Percentiles rank a stretch among this genome's conserved stretches.
These are phyloP conservation scores for Catocala nupta DNA, from an alignment of 2,888 invertebrate genomes.

Conservation along the genomic window DNA sequence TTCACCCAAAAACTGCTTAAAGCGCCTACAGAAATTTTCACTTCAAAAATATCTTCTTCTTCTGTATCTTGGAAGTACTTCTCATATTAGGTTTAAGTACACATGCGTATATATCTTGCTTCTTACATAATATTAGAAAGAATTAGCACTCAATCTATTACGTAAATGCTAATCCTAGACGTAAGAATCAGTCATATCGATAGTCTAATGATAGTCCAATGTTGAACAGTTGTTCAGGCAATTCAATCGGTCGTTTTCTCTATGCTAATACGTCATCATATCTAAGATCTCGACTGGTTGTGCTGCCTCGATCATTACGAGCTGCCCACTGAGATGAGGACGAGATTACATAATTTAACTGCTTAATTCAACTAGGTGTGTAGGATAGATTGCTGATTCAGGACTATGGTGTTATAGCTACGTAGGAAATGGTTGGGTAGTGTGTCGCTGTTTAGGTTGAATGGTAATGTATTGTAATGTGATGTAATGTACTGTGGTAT, in stretches of 20 bases:
- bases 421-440: not conserved
- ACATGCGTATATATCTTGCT: too few relatives aligned
- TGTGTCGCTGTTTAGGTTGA: too few relatives aligned
- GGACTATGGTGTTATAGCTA: not conserved
- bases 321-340: conserved; percentile 51
- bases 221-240: conserved; percentile 15
- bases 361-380: conserved; percentile 39
- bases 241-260: conserved; percentile 28
- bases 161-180: not conserved
- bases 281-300: conserved; percentile 39
- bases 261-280: conserved; percentile 48
- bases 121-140: too few relatives aligned
- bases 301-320: conserved; percentile 57
- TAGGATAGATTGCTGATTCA: conserved; percentile 6
- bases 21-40: too few relatives aligned
- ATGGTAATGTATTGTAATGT: too few relatives aligned
- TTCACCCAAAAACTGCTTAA: too few relatives aligned
- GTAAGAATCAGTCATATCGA: not conserved
- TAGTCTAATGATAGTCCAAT: not conserved
- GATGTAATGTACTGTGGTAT: too few relatives aligned
- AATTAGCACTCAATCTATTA: not conserved
- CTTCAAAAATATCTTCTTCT: too few relatives aligned
- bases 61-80: too few relatives aligned
- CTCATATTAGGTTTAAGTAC: too few relatives aligned
- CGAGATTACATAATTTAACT: conserved; percentile 56